These are phyloP conservation scores for Alauda arvensis DNA, from an alignment of 2,797 vertebrate species.

Conservation along the genomic window DNA sequence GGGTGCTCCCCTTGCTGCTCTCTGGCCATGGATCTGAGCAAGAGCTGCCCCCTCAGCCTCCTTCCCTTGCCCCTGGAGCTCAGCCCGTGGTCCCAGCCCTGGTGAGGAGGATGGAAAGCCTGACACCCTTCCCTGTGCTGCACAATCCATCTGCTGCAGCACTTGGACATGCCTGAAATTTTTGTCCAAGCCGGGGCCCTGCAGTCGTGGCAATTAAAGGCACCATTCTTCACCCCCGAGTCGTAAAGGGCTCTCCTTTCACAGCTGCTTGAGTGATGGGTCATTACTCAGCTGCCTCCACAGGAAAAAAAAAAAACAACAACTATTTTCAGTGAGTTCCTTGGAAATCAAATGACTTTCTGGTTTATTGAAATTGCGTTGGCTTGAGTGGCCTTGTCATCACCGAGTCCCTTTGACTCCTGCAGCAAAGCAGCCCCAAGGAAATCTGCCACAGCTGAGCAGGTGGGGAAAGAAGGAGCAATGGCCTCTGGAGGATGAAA, in stretches of 20 bases:
- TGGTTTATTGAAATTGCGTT: not conserved
- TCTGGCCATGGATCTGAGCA: not conserved
- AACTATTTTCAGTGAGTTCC: not conserved
- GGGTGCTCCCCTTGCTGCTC: not conserved
- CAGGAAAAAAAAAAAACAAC: not conserved
- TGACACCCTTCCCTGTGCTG: not conserved
- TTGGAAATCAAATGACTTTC: not conserved
- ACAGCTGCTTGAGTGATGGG: not conserved
- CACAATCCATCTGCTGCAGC: not conserved
- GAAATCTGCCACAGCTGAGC: not conserved
- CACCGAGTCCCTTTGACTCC: not conserved
- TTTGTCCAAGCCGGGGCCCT: not conserved
- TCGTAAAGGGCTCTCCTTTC: not conserved
- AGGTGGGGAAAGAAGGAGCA: not conserved
- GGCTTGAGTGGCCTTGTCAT: not conserved
- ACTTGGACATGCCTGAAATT: not conserved
- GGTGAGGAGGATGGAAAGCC: not conserved
- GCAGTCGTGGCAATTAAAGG: not conserved
- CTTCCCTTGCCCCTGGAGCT: not conserved
- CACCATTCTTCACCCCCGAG: not conserved
- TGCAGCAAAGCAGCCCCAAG: not conserved
- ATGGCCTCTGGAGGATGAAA: not conserved
- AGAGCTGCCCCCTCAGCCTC: not conserved
- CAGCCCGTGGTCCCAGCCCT: rapidly evolving
- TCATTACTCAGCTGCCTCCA: not conserved